Evolutionary conservation across 2,888 invertebrate species (phyloP), one percentile per base, ranked within the genome.

Genomic region (Trisateles emortualis): DNA sequence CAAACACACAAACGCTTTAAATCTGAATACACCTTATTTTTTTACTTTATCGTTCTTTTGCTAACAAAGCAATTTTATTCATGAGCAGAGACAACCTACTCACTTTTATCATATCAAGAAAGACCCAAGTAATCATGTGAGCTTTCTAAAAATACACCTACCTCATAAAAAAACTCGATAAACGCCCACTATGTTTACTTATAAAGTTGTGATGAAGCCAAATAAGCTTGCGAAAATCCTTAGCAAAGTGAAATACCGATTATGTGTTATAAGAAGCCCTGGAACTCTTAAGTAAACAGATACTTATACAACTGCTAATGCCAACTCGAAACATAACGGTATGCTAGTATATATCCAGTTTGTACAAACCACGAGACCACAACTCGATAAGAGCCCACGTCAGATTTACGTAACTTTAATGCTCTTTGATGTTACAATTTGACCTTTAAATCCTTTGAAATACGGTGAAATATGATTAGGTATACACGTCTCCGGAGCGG

Each of bases 371-470:
- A 24, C 29, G 29, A 29, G 56, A 53, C 60, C 52, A 36, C 54
- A 61, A 39, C 36, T 57, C 55, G 36, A 49, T 58, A 54, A 55
- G 40, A 42, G 14, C 38, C 38, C 30, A 52, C 39, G 29, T 46
- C 16, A 41, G 32, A 52, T 56, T 39, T 36, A 54, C 40, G 40
- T 43, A 40, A 60, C 52, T 52, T 39, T 57, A 32, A 26, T 58
- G 33, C 30, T 41, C 56, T 72, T 65, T 59, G 55, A 59, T 41
- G 53, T 61, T 54, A 50, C 52, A 48, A 54, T 58, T 33, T 65
- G 59, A 64, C 64, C 68, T 70, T 72, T 63, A 53, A 57, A 54
- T 59, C 52, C 57, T 63, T 59, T 59, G 56, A 63, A 57, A 57
- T 52, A 54, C 40, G 53, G 49, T 48, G 54, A 74, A 60, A 63